Evolutionary conservation across 2,888 invertebrate genomes (phyloP).

Genomic region (Apodemia mormo): DNA sequence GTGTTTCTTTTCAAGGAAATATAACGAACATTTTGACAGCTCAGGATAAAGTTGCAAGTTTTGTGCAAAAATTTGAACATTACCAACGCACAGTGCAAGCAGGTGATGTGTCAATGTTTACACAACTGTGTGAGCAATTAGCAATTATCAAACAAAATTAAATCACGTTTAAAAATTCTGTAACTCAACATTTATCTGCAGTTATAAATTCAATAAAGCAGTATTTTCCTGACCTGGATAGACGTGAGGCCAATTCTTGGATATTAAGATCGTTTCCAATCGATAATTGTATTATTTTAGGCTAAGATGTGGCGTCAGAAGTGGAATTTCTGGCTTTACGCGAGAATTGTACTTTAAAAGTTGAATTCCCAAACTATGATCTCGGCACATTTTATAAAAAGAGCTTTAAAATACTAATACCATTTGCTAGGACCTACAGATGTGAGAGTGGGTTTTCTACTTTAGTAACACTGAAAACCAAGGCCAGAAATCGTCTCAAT

Average conservation of each 20-base stretch:
- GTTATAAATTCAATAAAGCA: constrained; percentile 36
- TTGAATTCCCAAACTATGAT: too few species aligned
- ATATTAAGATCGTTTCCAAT: constrained; percentile 29
- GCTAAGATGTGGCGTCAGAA: too few species aligned
- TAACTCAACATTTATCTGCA: constrained; percentile 38
- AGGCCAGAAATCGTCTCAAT: too few species aligned
- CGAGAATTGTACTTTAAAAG: too few species aligned
- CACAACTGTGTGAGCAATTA: constrained; percentile 38
- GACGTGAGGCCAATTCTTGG: constrained; percentile 32
- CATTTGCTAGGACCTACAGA: too few species aligned
- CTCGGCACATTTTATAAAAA: too few species aligned
- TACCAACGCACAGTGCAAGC: constrained; percentile 39
- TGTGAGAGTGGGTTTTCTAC: too few species aligned
- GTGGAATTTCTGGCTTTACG: too few species aligned
- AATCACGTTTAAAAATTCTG: constrained; percentile 38
- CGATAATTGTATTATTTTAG: too few species aligned
- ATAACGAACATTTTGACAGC: constrained; percentile 29
- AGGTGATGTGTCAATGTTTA: constrained; percentile 29
- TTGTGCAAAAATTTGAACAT: constrained; percentile 39
- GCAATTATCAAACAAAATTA: constrained; percentile 32
- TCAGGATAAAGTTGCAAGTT: constrained; percentile 31
- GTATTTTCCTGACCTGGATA: constrained; percentile 39
- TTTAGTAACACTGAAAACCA: too few species aligned
- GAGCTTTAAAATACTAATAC: too few species aligned
- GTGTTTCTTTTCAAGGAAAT: constrained; percentile 32